Conservation (phyloP, 2,888 invertebrate genomes). For the Bruchidius siliquastri region DNA sequence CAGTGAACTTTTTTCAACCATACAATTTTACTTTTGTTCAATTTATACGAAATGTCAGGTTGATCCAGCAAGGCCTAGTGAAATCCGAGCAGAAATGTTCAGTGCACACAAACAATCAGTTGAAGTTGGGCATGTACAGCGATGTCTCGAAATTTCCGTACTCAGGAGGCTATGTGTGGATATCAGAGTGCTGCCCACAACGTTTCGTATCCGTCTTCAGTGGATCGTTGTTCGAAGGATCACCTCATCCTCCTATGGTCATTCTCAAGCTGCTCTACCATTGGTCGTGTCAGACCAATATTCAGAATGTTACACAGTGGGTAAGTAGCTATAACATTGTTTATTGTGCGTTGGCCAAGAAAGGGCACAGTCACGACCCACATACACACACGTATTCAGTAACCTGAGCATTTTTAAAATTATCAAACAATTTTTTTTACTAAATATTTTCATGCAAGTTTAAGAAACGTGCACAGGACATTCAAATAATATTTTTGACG, state of each 20-base stretch:
- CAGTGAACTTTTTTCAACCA: too few species aligned
- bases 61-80: slow-evolving; percentile 79
- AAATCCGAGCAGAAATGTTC: slow-evolving; percentile 75
- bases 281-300: slow-evolving; percentile 88
- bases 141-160: slow-evolving; percentile 80
- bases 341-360: too few species aligned
- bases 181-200: slow-evolving; percentile 80
- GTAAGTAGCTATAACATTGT: slow-evolving; percentile 49
- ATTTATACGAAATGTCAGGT: slow-evolving; percentile 34
- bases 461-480: too few species aligned
- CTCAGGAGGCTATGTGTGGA: slow-evolving; percentile 89
- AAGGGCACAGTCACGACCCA: too few species aligned
- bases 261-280: slow-evolving; percentile 82
- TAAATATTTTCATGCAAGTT: too few species aligned
- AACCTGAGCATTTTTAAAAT: too few species aligned
- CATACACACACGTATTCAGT: too few species aligned
- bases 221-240: slow-evolving; percentile 82
- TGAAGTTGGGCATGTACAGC: slow-evolving; percentile 81
- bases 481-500: too few species aligned
- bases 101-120: slow-evolving; percentile 61
- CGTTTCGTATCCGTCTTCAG: slow-evolving; percentile 82
- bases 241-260: slow-evolving; percentile 78
- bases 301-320: slow-evolving; percentile 85
- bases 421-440: too few species aligned
- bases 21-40: too few species aligned